These are phyloP conservation scores for Diabrotica virgifera DNA, from an alignment of 1,140 invertebrate species.

Conservation along the genomic window DNA sequence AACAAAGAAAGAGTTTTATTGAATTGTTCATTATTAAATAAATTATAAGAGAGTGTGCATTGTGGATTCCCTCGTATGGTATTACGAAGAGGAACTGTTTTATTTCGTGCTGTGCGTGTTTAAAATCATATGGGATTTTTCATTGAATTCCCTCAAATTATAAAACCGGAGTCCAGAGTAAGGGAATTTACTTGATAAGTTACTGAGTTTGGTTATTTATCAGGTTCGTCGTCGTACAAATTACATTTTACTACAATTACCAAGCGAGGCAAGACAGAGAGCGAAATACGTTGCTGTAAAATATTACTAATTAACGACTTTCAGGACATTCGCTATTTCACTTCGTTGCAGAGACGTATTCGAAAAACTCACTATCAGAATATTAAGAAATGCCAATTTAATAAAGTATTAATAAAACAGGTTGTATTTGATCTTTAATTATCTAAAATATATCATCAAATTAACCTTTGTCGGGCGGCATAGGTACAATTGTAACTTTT, in stretches of 20 bases:
- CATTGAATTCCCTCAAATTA: constrained; percentile 15
- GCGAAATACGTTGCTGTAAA: constrained; percentile 35
- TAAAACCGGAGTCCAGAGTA: constrained; percentile 24
- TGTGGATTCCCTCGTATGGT: too few relatives aligned
- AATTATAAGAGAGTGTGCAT: too few relatives aligned
- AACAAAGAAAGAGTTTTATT: too few relatives aligned
- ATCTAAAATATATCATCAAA: too few relatives aligned
- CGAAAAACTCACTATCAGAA: neutral
- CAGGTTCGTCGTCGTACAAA: constrained; percentile 40
- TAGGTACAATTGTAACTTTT: too few relatives aligned
- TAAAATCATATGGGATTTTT: constrained; percentile 8
- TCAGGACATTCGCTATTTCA: constrained; percentile 33
- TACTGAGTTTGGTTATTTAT: constrained; percentile 36
- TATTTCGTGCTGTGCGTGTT: too few relatives aligned
- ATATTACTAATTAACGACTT: constrained; percentile 42
- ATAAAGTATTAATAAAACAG: too few relatives aligned
- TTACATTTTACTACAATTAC: constrained; percentile 40
- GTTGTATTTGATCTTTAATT: too few relatives aligned
- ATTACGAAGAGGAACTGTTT: too few relatives aligned
- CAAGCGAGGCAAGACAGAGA: constrained; percentile 29
- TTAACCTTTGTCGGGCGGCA: too few relatives aligned
- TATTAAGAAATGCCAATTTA: too few relatives aligned
- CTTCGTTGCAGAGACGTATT: constrained; percentile 11
- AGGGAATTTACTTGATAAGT: constrained; percentile 32
- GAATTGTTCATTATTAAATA: too few relatives aligned